Conservation (phyloP, 1,140 invertebrate genomes). For the Idris sp. region DNA sequence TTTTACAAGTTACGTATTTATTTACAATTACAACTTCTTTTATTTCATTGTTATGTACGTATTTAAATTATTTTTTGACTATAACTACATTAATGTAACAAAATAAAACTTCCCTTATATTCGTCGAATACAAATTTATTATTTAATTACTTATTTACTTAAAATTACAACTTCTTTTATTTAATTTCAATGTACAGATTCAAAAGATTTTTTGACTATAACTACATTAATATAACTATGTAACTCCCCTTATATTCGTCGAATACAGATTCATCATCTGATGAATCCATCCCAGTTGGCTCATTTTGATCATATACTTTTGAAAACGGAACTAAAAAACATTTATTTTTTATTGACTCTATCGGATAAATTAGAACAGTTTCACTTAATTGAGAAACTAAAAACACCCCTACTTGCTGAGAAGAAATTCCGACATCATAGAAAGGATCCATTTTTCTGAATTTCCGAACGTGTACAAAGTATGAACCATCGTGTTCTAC, state of each 20-base stretch:
- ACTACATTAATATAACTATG: too few species aligned
- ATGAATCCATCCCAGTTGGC: neutral
- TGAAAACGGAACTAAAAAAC: neutral
- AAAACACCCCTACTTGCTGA: neutral
- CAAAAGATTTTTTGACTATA: too few species aligned
- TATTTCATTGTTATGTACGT: too few species aligned
- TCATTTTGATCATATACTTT: slow-evolving; percentile 4
- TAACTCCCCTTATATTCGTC: neutral
- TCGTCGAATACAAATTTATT: neutral
- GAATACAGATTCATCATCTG: neutral
- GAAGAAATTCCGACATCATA: slow-evolving; percentile 7
- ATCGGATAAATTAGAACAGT: neutral
- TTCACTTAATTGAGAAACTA: neutral
- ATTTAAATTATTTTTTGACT: too few species aligned
- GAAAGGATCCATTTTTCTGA: neutral
- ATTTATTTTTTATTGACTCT: neutral
- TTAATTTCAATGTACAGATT: too few species aligned
- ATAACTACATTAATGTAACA: too few species aligned
- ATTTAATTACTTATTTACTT: too few species aligned
- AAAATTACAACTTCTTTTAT: too few species aligned
- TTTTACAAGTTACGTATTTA: too few species aligned
- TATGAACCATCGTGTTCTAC: neutral
- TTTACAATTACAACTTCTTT: too few species aligned
- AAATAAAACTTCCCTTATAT: too few species aligned
- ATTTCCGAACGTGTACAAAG: neutral